A percentile compares a stretch with the other conserved stretches of the same genome.
Evolutionary conservation across 1,140 invertebrate genomes (phyloP).

Genomic region (Meloidogyne floridensis): DNA sequence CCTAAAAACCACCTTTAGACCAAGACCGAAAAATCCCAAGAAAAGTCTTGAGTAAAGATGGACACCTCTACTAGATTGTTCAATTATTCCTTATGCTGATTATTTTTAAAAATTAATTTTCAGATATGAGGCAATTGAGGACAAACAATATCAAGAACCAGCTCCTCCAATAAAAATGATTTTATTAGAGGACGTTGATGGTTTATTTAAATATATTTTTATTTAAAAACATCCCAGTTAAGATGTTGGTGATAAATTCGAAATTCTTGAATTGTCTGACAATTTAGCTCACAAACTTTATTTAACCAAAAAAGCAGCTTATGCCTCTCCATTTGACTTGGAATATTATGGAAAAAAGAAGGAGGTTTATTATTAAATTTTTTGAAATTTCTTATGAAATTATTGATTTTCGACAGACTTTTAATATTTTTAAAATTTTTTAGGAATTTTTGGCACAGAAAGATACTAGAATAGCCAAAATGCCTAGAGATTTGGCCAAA

Average conservation of each 20-base stretch:
- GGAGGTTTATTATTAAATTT: constrained; percentile 48
- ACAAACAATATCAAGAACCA: constrained; percentile 38
- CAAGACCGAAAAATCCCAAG: no score
- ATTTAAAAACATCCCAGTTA: constrained; percentile 21
- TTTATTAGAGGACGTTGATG: constrained; percentile 63
- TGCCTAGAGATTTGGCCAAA: constrained; percentile 59
- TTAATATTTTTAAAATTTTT: constrained; percentile 29
- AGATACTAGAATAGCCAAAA: not conserved
- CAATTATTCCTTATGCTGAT: not conserved
- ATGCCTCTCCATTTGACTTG: constrained; percentile 65
- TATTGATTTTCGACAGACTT: not conserved
- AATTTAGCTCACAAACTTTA: constrained; percentile 55
- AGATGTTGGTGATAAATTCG: constrained; percentile 63
- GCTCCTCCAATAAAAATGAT: constrained; percentile 59
- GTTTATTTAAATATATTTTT: constrained; percentile 33
- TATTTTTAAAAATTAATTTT: constrained; percentile 12
- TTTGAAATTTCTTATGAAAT: not conserved
- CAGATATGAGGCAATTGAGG: constrained; percentile 57
- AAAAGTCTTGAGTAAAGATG: no score
- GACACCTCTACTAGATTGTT: no score
- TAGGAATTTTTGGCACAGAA: constrained; percentile 47
- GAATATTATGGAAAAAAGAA: constrained; percentile 62
- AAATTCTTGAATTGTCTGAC: constrained; percentile 55
- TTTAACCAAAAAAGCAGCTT: constrained; percentile 53
- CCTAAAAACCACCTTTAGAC: no score